Evolutionary conservation across 2,797 vertebrate genomes (phyloP), one percentile per base, ranked within the genome.

Genomic region (Thamnophis elegans): DNA sequence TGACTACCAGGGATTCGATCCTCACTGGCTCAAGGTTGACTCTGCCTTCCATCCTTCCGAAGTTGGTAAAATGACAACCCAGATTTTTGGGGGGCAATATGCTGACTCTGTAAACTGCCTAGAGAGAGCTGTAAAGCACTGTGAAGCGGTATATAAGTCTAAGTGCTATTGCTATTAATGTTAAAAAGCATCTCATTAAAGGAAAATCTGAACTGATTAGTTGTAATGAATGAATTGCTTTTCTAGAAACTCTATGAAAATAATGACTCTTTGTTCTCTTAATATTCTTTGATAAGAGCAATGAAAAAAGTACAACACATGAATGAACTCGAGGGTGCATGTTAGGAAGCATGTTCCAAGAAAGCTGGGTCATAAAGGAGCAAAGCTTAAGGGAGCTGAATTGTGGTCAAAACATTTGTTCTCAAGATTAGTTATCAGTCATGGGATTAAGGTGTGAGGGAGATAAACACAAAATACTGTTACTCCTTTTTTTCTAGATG

Each of bases 361-460:
- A 56, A 54, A 88, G 13, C 56, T 47, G 26, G 55, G 42, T 91
- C 73, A 68, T 22, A 36, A 78, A 47, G 55, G 42, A 51, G 54
- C 54, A 56, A 90, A 92, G n/a, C 59, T 65, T 47, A 86, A 92
- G 47, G 16, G 36, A 55, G 32, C 47, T 92, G 53, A 93, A 51
- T 78, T 91, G 9, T 85, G 88, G 2, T 22, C 90, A 88, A 54
- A 68, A 22, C 87, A 87, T 1, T 85, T 85, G 73, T 91, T 86
- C 90, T 68, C 51, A 93, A 22, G 62, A 26, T 88, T 91, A 47
- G n/a, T 53, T 0, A 90, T 92, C n/a, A 54, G 54, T 22, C 60
- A 68, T 60, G 89, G 58, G 7, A 12, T 1, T 65, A 58, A 51
- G 89, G 53, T 16, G 53, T 59, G 18, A 32, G 91, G 58, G 25